Conservation (phyloP, 2,888 invertebrate species). For the Dasysyrphus tricinctus region DNA sequence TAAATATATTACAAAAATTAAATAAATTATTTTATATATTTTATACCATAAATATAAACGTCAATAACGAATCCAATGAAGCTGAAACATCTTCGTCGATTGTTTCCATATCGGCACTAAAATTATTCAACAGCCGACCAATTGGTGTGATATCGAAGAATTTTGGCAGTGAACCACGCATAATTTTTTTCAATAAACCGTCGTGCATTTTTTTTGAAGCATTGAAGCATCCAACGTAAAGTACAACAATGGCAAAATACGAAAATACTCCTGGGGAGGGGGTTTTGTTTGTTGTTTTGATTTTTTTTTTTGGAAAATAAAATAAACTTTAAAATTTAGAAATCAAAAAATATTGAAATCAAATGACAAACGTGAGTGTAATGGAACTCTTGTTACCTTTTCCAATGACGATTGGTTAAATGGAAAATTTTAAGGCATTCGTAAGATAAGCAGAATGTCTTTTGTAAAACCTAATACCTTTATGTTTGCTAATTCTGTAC, state of each 20-base stretch:
- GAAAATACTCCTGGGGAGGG: slow-evolving; percentile 83
- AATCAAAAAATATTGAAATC: slow-evolving; percentile 36
- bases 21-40: slow-evolving; percentile 76
- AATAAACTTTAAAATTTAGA: background rate
- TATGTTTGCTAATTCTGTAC: background rate
- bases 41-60: slow-evolving; percentile 83
- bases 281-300: slow-evolving; percentile 34
- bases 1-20: slow-evolving; percentile 4
- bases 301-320: slow-evolving; percentile 27
- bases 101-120: slow-evolving; percentile 88
- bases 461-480: slow-evolving; percentile 2
- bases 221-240: slow-evolving; percentile 86
- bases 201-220: slow-evolving; percentile 87
- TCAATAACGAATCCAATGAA: slow-evolving; percentile 84
- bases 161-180: slow-evolving; percentile 86
- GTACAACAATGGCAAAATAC: slow-evolving; percentile 85
- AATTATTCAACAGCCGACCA: slow-evolving; percentile 88
- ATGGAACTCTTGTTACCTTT: slow-evolving; percentile 45
- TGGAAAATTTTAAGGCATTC: slow-evolving; percentile 44
- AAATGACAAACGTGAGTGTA: slow-evolving; percentile 14
- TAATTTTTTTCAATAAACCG: slow-evolving; percentile 85
- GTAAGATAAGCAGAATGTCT: background rate
- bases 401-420: slow-evolving; percentile 64
- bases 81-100: slow-evolving; percentile 87
- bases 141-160: slow-evolving; percentile 89